Base-by-base conservation (phyloP, 2,888 invertebrate genomes). In the Thumatha senex region DNA sequence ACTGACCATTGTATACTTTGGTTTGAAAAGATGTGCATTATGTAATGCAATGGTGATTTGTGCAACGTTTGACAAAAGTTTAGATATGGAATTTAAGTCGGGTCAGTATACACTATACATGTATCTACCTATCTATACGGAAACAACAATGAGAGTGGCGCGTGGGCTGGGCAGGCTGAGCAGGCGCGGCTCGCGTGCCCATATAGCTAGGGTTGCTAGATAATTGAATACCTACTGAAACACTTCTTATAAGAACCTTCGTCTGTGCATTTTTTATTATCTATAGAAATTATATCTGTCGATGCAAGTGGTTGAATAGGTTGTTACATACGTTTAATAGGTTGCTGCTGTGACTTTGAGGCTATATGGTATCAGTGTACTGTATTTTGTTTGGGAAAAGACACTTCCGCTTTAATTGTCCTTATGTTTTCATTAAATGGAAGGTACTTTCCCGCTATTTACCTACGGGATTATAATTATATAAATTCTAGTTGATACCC, bases 151-250 rank as follows among this genome's bases (percentile, higher is more conserved):
- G 59, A 62, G 44, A 56, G 48, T 56, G 67, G 73, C 69, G 72
- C 76, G 77, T 74, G 76, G 76, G 78, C 73, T 52, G 59, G 51
- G 61, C 57, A 65, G 66, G 61, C 70, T 58, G 66, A 62, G 71
- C 74, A 61, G 70, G 73, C 74, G 70, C 67, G 51, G 58, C 63
- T 60, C 63, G 58, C 67, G 61, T 71, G 65, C 61, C 62, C 50
- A 55, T 51, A 44, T 31, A 39, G 10, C 50, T 54, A 75, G 76
- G 76, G 76, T 48, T 74, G 76, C 40, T 64, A 18, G 24, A 24
- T 7, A 7, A 10, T 33, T n/a, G n/a, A n/a, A n/a, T 42, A 0
- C 15, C n/a, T 15, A 14, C 14, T 31, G 8, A 8, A n/a, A 7
- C n/a, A 31, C 8, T 29, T 11, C 8, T 31, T 1, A 14, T 11